Evolutionary conservation across 2,888 invertebrate species (phyloP), one percentile per base, ranked within the genome.

Genomic region (Hipparchia semele): DNA sequence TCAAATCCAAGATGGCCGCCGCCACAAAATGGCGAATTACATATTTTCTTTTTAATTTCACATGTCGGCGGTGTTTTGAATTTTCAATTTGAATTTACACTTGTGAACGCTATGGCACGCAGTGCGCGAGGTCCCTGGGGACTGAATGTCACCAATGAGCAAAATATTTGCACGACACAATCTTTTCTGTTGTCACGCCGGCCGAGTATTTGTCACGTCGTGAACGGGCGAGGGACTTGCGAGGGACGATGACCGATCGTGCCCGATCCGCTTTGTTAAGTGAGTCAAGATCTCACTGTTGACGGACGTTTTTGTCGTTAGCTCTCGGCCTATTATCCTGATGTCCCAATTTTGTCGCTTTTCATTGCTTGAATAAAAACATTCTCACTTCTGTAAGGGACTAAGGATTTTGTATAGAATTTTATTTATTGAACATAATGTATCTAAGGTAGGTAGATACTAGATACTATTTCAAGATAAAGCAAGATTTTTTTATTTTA

Each of bases 181-280:
- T 70, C 76, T 73, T 70, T 64, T 72, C 71, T 67, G 76, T 87
- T 88, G 87, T 89, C 88, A 86, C 85, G 83, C 82, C 82, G 53
- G 79, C 74, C 70, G 73, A 84, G 87, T 87, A 88, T 90, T 89
- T 89, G 88, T 89, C 86, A 87, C 85, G 79, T 80, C 81, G 82
- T 86, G 87, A 89, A 88, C 87, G 83, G 86, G 81, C 74, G 75
- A 76, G 78, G 76, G 88, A 88, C 87, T 83, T 86, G 81, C 74
- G 75, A 76, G 78, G 76, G 88, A 87, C 87, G 85, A 86, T 90
- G 90, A 90, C 90, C 87, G 87, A 90, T 90, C 83, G 85, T 82
- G 80, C 80, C 73, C 73, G 81, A 81, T 83, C 79, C 85, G 84
- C 88, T 89, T 86, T 87, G 88, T 87, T 87, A 84, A 88, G 86